These are phyloP conservation scores for Hylaeus volcanicus DNA, from an alignment of 1,140 invertebrate species.

Conservation along the genomic window DNA sequence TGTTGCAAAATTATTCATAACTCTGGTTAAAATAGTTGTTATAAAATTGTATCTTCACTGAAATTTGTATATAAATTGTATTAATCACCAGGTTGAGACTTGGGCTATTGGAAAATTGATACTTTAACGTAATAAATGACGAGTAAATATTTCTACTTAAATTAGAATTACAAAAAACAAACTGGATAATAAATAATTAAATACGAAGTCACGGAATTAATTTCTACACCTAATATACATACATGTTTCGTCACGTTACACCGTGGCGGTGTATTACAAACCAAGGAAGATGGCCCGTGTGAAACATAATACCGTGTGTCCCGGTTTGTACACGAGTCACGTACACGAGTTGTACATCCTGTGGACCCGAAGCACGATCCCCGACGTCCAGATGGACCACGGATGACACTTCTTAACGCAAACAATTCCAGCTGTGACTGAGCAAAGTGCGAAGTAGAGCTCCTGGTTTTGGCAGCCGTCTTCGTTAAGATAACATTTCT, in stretches of 20 bases:
- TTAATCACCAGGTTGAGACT: no score
- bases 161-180: no score
- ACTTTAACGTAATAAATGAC: no score
- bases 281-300: neutral
- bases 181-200: no score
- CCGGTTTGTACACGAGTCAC: constrained; percentile 54
- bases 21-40: no score
- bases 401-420: constrained; percentile 56
- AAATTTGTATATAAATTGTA: no score
- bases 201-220: no score
- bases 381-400: constrained; percentile 52
- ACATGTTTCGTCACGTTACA: neutral
- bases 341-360: constrained; percentile 49
- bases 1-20: no score
- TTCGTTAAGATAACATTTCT: neutral
- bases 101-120: no score
- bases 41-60: no score
- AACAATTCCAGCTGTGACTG: constrained; percentile 55
- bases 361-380: constrained; percentile 43
- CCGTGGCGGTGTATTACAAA: neutral
- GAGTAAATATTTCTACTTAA: no score
- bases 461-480: neutral
- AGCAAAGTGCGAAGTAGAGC: constrained; percentile 35
- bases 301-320: constrained; percentile 21
- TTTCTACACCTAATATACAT: neutral